phyloP scores from a whole-genome alignment of 2,888 invertebrate species.

The Theodoxus fluviatilis region DNA sequence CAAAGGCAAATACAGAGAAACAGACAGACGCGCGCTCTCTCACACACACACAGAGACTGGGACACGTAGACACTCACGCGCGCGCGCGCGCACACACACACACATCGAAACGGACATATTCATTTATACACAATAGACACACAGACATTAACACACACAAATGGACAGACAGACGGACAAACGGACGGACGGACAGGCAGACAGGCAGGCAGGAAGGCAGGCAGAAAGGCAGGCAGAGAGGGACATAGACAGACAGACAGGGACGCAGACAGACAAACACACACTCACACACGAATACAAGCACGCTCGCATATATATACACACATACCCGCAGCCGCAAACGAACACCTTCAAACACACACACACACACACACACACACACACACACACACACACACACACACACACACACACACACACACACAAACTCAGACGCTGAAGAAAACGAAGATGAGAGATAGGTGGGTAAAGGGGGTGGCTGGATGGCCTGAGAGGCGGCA shows the following conservation, averaged over 20 bases:
- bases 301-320: background rate
- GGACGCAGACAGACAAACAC: conserved; percentile 7
- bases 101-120: background rate
- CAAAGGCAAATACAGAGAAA: too few species aligned
- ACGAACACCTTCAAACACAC: too few species aligned
- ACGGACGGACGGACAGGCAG: background rate
- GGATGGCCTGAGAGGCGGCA: background rate
- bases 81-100: background rate
- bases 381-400: background rate
- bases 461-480: background rate
- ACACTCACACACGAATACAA: background rate
- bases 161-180: background rate
- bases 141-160: background rate
- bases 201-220: background rate
- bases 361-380: background rate
- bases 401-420: conserved; percentile 14
- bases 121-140: background rate
- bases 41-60: too few species aligned
- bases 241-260: background rate
- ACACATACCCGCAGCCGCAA: background rate
- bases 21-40: background rate
- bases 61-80: conserved; percentile 9
- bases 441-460: background rate
- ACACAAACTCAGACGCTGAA: background rate
- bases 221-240: background rate